Conservation (phyloP, 2,113 vertebrate genomes). For the Oncorhynchus clarkii region DNA sequence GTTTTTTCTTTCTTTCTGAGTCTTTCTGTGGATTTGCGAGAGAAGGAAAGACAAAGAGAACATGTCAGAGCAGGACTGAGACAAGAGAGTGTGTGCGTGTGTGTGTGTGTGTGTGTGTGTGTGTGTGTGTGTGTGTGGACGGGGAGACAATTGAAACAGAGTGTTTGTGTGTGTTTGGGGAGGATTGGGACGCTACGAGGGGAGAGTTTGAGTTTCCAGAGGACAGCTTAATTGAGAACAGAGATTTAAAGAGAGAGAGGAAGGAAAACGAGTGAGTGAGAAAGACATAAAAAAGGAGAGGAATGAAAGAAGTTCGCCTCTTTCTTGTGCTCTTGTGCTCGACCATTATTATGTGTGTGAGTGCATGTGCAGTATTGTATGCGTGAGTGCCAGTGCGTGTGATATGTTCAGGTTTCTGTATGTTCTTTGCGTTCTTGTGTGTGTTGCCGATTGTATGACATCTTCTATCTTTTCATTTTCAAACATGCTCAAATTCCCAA, state of each 20-base stretch:
- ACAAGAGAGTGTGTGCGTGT: conserved; percentile 6
- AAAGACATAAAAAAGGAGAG: conserved; percentile 23
- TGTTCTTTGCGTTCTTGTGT: conserved; percentile 11
- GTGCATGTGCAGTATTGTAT: conserved; percentile 24
- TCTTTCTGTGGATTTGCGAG: conserved; percentile 30
- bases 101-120: not conserved
- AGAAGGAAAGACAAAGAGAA: conserved; percentile 51
- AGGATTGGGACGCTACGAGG: conserved; percentile 35
- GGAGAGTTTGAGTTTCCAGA: conserved; percentile 60
- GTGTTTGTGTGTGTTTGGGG: conserved; percentile 15
- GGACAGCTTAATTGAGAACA: conserved; percentile 72
- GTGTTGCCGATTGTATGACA: conserved; percentile 3
- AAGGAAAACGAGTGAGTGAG: conserved; percentile 24
- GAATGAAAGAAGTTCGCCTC: not conserved
- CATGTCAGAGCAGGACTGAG: conserved; percentile 76
- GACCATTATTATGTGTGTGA: conserved; percentile 20
- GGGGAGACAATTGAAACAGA: not conserved
- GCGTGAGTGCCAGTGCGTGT: not conserved
- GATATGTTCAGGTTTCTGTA: conserved; percentile 14
- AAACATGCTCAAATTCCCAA: not conserved
- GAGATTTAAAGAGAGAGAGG: conserved; percentile 41
- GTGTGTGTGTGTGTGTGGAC: conserved; percentile 35
- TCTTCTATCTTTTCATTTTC: not conserved
- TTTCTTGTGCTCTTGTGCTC: conserved; percentile 24
- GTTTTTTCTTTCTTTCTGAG: conserved; percentile 14